A percentile compares a stretch with the other conserved stretches of the same genome.
Evolutionary conservation across 1,140 invertebrate species (phyloP).

Genomic region (Cherax destructor): DNA sequence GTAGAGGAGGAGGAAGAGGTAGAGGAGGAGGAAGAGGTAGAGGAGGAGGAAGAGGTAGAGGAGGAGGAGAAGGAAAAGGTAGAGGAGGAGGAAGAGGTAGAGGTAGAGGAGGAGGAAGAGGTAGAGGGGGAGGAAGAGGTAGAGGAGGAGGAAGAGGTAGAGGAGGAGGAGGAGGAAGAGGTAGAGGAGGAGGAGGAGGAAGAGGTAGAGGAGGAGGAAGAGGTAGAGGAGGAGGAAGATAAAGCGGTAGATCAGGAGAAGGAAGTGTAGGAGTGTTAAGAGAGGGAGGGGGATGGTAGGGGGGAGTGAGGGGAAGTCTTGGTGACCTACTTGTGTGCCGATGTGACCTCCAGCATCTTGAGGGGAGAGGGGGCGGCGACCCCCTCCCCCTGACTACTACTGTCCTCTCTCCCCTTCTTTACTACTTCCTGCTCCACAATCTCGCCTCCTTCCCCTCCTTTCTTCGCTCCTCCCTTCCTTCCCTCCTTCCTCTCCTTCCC

Average conservation of each 20-base stretch:
- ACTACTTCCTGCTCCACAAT: background rate
- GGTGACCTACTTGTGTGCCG: background rate
- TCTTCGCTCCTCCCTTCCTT: too few species aligned
- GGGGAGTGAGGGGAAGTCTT: background rate
- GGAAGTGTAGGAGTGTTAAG: too few species aligned
- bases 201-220: constrained; percentile 16
- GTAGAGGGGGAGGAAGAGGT: background rate
- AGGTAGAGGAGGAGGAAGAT: constrained; percentile 17
- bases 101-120: too few species aligned
- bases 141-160: background rate
- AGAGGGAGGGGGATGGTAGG: too few species aligned
- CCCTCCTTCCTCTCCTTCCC: background rate
- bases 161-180: background rate
- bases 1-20: background rate
- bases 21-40: background rate
- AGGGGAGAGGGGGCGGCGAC: background rate
- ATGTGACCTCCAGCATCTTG: background rate
- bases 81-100: too few species aligned
- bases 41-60: background rate
- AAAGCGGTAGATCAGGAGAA: background rate
- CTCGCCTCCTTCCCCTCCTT: too few species aligned
- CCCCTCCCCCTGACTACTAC: too few species aligned
- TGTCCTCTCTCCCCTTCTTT: background rate
- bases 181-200: background rate
- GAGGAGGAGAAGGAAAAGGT: background rate